Conservation (phyloP, 2,888 invertebrate genomes). For the Hirtodrosophila cameraria region DNA sequence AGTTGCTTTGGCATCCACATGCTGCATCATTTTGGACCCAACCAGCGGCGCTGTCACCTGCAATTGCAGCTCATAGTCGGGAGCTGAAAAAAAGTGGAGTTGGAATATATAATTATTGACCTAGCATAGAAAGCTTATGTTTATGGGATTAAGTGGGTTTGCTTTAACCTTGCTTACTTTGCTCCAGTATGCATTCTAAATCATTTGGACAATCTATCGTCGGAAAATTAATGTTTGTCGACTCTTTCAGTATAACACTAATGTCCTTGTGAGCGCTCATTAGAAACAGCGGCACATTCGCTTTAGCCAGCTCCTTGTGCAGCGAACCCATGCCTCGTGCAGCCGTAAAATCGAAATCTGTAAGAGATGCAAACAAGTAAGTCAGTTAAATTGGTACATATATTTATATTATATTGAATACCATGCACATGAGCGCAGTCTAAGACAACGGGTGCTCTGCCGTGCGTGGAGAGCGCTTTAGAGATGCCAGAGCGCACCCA, state of each 20-base stretch:
- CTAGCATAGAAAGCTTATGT: too few species aligned
- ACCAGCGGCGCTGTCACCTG: conserved; percentile 80
- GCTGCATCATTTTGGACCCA: conserved; percentile 42
- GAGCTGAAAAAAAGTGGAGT: conserved; percentile 46
- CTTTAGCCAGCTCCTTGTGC: conserved; percentile 88
- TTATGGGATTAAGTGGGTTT: neutral
- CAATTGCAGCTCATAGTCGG: conserved; percentile 76
- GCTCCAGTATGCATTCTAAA: conserved; percentile 76
- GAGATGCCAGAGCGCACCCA: conserved; percentile 92
- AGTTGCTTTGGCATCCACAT: conserved; percentile 33
- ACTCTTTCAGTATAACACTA: conserved; percentile 80
- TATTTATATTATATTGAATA: conserved; percentile 71
- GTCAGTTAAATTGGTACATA: neutral
- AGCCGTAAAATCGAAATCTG: conserved; percentile 93
- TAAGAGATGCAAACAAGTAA: neutral
- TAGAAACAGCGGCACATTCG: conserved; percentile 90
- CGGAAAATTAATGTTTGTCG: conserved; percentile 78
- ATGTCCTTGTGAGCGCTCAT: conserved; percentile 84
- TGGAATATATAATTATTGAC: neutral
- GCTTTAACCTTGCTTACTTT: conserved; percentile 67
- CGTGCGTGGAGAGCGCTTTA: conserved; percentile 89
- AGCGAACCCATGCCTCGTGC: conserved; percentile 92
- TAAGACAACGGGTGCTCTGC: conserved; percentile 90
- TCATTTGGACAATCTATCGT: conserved; percentile 79
- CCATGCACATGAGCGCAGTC: conserved; percentile 92